Percentiles rank a stretch among this genome's conserved stretches.
Conservation (phyloP, 1,140 invertebrate species). For the Adoxophyes honmai region DNA sequence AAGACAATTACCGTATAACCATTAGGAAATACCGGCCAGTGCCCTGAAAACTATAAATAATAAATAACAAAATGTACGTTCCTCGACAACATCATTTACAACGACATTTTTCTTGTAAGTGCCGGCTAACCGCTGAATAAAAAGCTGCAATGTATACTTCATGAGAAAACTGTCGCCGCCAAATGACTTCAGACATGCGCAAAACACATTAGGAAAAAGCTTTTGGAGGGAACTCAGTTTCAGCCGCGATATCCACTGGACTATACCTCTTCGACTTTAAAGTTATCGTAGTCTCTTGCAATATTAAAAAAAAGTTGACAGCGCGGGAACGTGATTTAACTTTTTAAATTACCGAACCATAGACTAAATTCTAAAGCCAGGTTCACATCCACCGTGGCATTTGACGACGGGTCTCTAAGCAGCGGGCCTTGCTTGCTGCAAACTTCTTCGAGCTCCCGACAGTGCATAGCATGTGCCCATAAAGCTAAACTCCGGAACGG, state of each 20-base stretch:
- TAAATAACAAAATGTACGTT: neutral
- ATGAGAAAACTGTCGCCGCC: neutral
- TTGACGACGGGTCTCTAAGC: constrained; percentile 37
- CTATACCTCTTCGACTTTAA: neutral
- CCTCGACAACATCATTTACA: neutral
- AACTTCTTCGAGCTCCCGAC: constrained; percentile 26
- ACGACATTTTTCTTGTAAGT: neutral
- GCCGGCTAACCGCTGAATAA: neutral
- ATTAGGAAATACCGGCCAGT: constrained; percentile 7
- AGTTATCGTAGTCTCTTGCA: neutral
- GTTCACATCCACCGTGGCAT: constrained; percentile 34
- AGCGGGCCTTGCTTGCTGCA: constrained; percentile 29
- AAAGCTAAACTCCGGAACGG: constrained; percentile 43
- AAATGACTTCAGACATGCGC: constrained; percentile 37
- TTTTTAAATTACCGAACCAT: neutral
- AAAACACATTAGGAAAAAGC: constrained; percentile 26
- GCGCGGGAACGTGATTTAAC: neutral
- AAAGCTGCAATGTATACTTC: neutral
- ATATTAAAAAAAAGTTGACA: too few species aligned
- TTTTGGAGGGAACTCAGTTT: constrained; percentile 42
- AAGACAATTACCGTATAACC: neutral
- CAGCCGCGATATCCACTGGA: constrained; percentile 24
- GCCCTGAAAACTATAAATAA: constrained; percentile 12
- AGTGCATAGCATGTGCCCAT: constrained; percentile 35
- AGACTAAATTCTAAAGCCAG: neutral